Conservation (phyloP, 2,113 vertebrate genomes). For the Atrichornis clamosus region DNA sequence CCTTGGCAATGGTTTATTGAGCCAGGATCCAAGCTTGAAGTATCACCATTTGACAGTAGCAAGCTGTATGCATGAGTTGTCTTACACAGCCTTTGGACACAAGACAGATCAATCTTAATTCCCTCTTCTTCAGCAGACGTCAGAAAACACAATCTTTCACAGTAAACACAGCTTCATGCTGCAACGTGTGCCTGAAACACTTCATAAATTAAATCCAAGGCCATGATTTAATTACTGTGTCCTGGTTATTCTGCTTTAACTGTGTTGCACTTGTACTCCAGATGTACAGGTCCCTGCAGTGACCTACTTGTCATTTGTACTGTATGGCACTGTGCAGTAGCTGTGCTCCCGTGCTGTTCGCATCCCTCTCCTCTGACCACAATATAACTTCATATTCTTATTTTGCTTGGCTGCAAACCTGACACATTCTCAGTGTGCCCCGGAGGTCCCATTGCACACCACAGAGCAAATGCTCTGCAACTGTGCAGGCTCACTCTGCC, state of each 20-base stretch:
- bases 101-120: slow-evolving; percentile 53
- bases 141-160: slow-evolving; percentile 43
- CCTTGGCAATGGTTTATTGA: not conserved
- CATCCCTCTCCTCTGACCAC: not conserved
- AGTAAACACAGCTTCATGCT: slow-evolving; percentile 46
- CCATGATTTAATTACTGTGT: slow-evolving; percentile 42
- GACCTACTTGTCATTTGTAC: slow-evolving; percentile 17
- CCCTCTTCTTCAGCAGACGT: not conserved
- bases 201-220: slow-evolving; percentile 60
- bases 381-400: slow-evolving; percentile 16
- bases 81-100: slow-evolving; percentile 13
- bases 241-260: slow-evolving; percentile 43
- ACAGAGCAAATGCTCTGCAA: slow-evolving; percentile 5
- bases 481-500: not conserved
- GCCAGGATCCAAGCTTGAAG: slow-evolving; percentile 2
- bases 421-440: slow-evolving; percentile 10
- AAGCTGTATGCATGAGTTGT: slow-evolving; percentile 1
- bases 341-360: not conserved
- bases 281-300: slow-evolving; percentile 20
- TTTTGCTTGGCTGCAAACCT: slow-evolving; percentile 33
- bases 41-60: not conserved
- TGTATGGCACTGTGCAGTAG: not conserved
- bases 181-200: slow-evolving; percentile 43
- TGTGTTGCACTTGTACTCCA: slow-evolving; percentile 2
- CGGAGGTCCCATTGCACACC: not conserved